These are phyloP conservation scores for Zoanthus gigantus DNA, from an alignment of 92 coral and sea anemone genomes.

Conservation along the genomic window DNA sequence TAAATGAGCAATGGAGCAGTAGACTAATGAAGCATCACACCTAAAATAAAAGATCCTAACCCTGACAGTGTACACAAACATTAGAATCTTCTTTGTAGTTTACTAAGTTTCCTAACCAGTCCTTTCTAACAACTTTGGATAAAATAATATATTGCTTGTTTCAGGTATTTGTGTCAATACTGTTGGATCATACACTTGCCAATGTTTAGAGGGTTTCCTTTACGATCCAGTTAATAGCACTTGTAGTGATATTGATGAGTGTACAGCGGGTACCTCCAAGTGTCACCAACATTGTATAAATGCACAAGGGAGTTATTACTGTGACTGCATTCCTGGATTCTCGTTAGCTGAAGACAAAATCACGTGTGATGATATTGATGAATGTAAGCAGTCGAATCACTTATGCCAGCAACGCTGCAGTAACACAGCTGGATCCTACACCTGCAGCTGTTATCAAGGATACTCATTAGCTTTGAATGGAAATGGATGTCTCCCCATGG, in stretches of 20 bases:
- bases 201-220: slow-evolving; percentile 56
- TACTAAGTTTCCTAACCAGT: too few species aligned
- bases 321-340: slow-evolving; percentile 74
- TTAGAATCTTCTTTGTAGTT: too few species aligned
- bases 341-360: slow-evolving; percentile 53
- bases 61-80: too few species aligned
- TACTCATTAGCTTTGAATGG: slow-evolving; percentile 49
- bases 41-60: too few species aligned
- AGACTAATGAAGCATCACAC: too few species aligned
- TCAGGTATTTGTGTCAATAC: slow-evolving; percentile 70
- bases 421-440: slow-evolving; percentile 74
- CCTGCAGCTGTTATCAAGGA: slow-evolving; percentile 69
- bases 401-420: slow-evolving; percentile 68
- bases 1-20: too few species aligned
- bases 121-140: too few species aligned
- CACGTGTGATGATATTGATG: slow-evolving; percentile 68
- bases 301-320: slow-evolving; percentile 66
- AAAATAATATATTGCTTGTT: neutral
- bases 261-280: slow-evolving; percentile 43
- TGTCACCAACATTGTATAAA: slow-evolving; percentile 72
- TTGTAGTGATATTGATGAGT: slow-evolving; percentile 72
- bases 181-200: slow-evolving; percentile 63
- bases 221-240: slow-evolving; percentile 62
- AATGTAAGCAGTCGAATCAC: slow-evolving; percentile 71
- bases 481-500: slow-evolving; percentile 48